A percentile compares a stretch with the other conserved stretches of the same genome.
Evolutionary conservation across 2,888 invertebrate genomes (phyloP).

Genomic region (Chrysomela aeneicollis): DNA sequence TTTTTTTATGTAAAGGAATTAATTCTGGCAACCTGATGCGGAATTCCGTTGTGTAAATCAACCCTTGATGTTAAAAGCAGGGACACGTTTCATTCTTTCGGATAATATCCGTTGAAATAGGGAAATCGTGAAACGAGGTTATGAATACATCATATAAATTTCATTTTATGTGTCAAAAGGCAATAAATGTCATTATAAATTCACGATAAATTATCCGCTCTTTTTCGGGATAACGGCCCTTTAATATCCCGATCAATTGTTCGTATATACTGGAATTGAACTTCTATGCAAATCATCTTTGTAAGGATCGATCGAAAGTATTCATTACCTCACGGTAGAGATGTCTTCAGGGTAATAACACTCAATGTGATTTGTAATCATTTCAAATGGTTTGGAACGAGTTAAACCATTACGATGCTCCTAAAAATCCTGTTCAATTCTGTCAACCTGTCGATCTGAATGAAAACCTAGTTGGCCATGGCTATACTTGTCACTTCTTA

Average conservation of each 20-base stretch:
- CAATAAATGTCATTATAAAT: constrained; percentile 36
- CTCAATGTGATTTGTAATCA: too few relatives aligned
- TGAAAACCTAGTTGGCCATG: too few relatives aligned
- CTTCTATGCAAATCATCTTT: constrained; percentile 33
- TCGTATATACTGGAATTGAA: constrained; percentile 33
- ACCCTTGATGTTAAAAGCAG: too few relatives aligned
- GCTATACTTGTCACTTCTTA: too few relatives aligned
- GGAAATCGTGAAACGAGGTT: constrained; percentile 14
- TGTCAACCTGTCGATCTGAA: too few relatives aligned
- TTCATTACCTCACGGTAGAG: background rate
- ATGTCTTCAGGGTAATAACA: too few relatives aligned
- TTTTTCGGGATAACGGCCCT: constrained; percentile 32
- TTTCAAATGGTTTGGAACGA: too few relatives aligned
- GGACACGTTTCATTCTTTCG: background rate
- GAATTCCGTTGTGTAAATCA: too few relatives aligned
- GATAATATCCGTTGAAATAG: constrained; percentile 1
- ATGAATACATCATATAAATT: constrained; percentile 24
- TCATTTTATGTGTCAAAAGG: constrained; percentile 23
- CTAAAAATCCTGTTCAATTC: too few relatives aligned
- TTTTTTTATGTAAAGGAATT: too few relatives aligned
- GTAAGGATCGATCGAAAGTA: constrained; percentile 27
- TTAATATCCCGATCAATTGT: constrained; percentile 33
- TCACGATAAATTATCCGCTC: constrained; percentile 31
- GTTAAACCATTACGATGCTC: too few relatives aligned
- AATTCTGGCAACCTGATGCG: too few relatives aligned